phyloP scores from a whole-genome alignment of 2,797 vertebrate genomes.

The Cottoperca gobio region DNA sequence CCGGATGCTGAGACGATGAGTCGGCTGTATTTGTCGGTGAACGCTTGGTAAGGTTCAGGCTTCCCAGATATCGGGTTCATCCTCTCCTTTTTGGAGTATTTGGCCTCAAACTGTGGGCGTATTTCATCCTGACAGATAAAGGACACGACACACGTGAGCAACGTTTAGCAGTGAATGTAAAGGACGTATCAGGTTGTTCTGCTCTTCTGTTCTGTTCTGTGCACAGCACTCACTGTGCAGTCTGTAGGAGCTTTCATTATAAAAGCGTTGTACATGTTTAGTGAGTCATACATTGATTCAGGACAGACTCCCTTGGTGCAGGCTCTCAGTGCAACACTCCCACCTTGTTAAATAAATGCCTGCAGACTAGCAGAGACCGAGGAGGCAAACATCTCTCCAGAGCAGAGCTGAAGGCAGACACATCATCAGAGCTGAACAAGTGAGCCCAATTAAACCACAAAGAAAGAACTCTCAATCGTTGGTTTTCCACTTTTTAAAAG shows the following conservation, averaged over 20 bases:
- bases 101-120: conserved; percentile 95
- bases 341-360: neutral
- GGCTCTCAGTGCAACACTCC: neutral
- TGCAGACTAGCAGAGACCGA: neutral
- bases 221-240: conserved; percentile 32
- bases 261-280: conserved; percentile 5
- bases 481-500: neutral
- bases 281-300: conserved; percentile 22
- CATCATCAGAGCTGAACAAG: neutral
- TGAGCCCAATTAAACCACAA: neutral
- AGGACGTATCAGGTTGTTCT: neutral
- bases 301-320: neutral
- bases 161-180: neutral
- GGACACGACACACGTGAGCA: neutral
- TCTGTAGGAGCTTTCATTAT: conserved; percentile 1
- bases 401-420: neutral
- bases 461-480: too few species aligned
- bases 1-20: conserved; percentile 94
- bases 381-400: neutral
- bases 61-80: conserved; percentile 96
- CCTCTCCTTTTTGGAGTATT: conserved; percentile 95
- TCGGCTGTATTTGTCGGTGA: conserved; percentile 96
- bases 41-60: conserved; percentile 94
- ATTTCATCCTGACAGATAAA: conserved; percentile 88
- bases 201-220: neutral